Percentiles rank a stretch among this genome's conserved stretches.
These are phyloP conservation scores for Metacarcinus magister DNA, from an alignment of 2,888 invertebrate genomes.

Conservation along the genomic window DNA sequence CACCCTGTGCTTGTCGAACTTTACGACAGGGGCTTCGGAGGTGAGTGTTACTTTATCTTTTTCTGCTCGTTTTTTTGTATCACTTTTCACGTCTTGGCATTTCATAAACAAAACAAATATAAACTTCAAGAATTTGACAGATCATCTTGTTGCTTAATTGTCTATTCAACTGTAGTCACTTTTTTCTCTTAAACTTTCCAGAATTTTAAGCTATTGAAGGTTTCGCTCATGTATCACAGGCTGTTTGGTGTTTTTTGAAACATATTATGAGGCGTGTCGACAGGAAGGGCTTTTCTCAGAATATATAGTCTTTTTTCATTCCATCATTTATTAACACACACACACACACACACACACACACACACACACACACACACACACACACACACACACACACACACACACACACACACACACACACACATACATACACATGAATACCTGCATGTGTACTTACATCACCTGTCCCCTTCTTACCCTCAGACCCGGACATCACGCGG, in stretches of 20 bases:
- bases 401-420: background rate
- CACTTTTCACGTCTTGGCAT: too few relatives aligned
- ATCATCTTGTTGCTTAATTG: too few relatives aligned
- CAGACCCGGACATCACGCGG: constrained; percentile 88
- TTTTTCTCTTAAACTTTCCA: too few relatives aligned
- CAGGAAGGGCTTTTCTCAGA: background rate
- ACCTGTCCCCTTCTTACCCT: constrained; percentile 61
- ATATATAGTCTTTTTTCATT: background rate
- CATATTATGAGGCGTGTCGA: background rate
- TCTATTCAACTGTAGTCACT: too few relatives aligned
- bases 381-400: constrained; percentile 5
- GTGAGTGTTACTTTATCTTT: constrained; percentile 83
- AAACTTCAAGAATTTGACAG: too few relatives aligned
- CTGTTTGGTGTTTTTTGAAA: background rate
- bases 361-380: background rate
- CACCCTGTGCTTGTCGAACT: constrained; percentile 85
- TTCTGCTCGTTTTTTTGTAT: background rate
- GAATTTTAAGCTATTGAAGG: background rate
- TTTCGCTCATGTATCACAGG: background rate
- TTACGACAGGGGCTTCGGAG: constrained; percentile 87
- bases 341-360: background rate
- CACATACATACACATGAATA: background rate
- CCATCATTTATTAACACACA: background rate
- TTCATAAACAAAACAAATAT: background rate
- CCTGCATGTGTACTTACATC: background rate